Percentiles rank a stretch among this genome's conserved stretches.
These are phyloP conservation scores for Latrodectus hesperus DNA, from an alignment of 2,888 invertebrate genomes.

Conservation along the genomic window DNA sequence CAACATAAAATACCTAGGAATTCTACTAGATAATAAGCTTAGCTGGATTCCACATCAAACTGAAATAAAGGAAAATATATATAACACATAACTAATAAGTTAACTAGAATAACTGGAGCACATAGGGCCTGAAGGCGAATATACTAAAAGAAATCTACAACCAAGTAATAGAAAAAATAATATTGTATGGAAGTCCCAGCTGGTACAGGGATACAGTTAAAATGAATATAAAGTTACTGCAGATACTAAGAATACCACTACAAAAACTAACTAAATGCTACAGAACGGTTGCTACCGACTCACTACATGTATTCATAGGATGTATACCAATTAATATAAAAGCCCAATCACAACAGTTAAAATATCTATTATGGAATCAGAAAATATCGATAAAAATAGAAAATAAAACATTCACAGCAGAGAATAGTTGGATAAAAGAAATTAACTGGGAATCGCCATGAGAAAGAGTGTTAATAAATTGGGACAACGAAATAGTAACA, in stretches of 20 bases:
- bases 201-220: not conserved
- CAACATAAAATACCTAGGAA: not conserved
- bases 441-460: no score
- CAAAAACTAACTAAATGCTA: not conserved
- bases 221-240: not conserved
- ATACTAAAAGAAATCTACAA: no score
- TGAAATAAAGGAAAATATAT: not conserved
- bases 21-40: not conserved
- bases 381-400: no score
- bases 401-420: no score
- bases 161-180: not conserved
- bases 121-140: no score
- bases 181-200: not conserved
- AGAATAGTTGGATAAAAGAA: no score
- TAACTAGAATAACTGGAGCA: no score
- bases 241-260: not conserved
- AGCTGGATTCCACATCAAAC: not conserved
- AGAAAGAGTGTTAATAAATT: no score
- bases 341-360: no score
- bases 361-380: no score
- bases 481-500: no score
- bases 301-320: not conserved
- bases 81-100: no score
- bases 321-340: not conserved
- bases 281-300: not conserved